Percentiles rank a stretch among this genome's conserved stretches.
Conservation (phyloP, 2,113 vertebrate genomes). For the Arvicanthis niloticus region DNA sequence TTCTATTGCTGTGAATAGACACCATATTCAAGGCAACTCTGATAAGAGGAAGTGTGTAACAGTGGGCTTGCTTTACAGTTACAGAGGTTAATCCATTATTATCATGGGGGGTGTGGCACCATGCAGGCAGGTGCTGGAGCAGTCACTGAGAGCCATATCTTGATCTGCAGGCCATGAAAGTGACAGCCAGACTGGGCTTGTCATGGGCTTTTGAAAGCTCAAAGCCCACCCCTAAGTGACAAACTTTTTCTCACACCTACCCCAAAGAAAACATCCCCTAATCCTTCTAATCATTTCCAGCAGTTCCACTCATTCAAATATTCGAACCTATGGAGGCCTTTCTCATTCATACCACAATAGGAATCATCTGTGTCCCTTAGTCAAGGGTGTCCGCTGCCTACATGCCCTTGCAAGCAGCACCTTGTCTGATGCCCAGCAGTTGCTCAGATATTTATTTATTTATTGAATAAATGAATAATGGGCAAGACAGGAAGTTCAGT, state of each 20-base stretch:
- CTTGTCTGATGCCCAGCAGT: neutral
- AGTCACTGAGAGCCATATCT: neutral
- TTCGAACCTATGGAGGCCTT: neutral
- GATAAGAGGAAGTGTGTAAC: neutral
- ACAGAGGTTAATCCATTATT: neutral
- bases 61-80: neutral
- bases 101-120: neutral
- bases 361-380: neutral
- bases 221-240: neutral
- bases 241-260: neutral
- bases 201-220: neutral
- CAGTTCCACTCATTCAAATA: neutral
- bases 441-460: constrained; percentile 18
- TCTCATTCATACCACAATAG: neutral
- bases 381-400: neutral
- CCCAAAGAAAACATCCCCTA: neutral
- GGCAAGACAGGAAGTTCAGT: neutral
- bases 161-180: neutral
- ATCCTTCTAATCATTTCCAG: neutral
- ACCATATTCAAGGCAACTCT: neutral
- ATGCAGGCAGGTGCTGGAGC: neutral
- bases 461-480: neutral
- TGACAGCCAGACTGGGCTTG: neutral
- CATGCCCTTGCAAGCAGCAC: neutral
- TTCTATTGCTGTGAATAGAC: neutral